These are phyloP conservation scores for Zootoca vivipara DNA, from an alignment of 2,113 vertebrate genomes.

Conservation along the genomic window DNA sequence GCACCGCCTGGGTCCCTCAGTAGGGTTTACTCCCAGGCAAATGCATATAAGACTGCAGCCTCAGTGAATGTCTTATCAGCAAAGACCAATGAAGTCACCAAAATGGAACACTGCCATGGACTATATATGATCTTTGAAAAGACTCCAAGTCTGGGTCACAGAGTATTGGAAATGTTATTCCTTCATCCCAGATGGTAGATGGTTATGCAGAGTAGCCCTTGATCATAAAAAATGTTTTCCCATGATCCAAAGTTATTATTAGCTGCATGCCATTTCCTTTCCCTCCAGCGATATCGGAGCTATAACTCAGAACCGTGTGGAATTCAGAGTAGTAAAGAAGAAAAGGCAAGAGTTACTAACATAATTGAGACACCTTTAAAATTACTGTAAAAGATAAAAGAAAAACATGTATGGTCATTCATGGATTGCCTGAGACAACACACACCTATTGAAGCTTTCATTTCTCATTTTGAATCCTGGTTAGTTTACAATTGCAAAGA, in stretches of 20 bases:
- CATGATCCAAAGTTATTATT: not conserved
- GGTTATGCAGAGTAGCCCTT: not conserved
- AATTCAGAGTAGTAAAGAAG: not conserved
- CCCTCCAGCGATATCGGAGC: not conserved
- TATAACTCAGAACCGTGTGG: not conserved
- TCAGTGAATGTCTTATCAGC: not conserved
- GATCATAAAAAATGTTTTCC: not conserved
- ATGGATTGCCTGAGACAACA: not conserved
- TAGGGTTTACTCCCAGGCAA: not conserved
- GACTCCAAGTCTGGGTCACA: not conserved
- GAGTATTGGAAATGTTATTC: not conserved
- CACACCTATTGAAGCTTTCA: not conserved
- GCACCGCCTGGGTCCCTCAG: too few relatives aligned
- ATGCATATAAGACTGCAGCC: not conserved
- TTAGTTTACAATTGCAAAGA: not conserved
- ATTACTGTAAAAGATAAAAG: not conserved
- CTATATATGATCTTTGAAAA: not conserved
- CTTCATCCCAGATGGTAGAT: not conserved
- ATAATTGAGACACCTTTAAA: not conserved
- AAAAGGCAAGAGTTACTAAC: not conserved
- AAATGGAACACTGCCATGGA: not conserved
- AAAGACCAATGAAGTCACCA: not conserved
- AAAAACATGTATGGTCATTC: not conserved
- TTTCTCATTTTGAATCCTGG: not conserved
- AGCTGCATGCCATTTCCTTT: not conserved